Base-by-base conservation (phyloP, 2,113 vertebrate genomes). In the Mungos mungo region DNA sequence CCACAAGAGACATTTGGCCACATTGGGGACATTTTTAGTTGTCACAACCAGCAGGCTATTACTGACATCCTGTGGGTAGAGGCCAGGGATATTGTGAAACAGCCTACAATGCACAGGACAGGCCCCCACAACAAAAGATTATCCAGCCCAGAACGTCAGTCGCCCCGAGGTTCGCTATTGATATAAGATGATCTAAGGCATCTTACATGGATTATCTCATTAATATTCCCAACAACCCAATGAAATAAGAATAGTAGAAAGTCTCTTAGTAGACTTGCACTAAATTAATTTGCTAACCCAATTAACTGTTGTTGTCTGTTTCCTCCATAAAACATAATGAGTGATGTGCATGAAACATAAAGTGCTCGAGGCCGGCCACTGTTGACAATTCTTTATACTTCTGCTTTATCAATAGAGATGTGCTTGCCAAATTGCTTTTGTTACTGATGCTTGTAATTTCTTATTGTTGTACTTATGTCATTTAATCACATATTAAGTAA, bases 401-500 rank as follows among this genome's bases (percentile, higher is more conserved):
- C 15, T 23, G 38, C 21, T 66, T 80, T 50, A 3, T 52, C 45
- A 3, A 11, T 10, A 47, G 57, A 45, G 74, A n/a, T 57, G 2
- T 3, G 31, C 71, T 88, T n/a, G 41, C 85, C 81, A 29, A 47
- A 45, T 60, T 66, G 65, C 31, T 84, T 93, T 72, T 82, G 57
- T 76, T 66, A 41, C 33, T 35, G 29, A 52, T 81, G 29, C 52
- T 71, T 57, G 21, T 76, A 41, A 52, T 92, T 93, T 84, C 79
- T 88, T 95, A 38, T 87, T 33, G 38, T 25, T 71, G 13, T 71
- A 72, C 68, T 94, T 87, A 80, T 29, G 65, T 90, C 76, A 94
- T 91, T 90, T 92, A 85, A 69, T 33, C 35, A 10, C 52, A 15
- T 19, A 50, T 68, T 31, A 60, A 85, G 76, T 66, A 81, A 91